Evolutionary conservation across 2,888 invertebrate species (phyloP).

Genomic region (Ennomos erosarius): DNA sequence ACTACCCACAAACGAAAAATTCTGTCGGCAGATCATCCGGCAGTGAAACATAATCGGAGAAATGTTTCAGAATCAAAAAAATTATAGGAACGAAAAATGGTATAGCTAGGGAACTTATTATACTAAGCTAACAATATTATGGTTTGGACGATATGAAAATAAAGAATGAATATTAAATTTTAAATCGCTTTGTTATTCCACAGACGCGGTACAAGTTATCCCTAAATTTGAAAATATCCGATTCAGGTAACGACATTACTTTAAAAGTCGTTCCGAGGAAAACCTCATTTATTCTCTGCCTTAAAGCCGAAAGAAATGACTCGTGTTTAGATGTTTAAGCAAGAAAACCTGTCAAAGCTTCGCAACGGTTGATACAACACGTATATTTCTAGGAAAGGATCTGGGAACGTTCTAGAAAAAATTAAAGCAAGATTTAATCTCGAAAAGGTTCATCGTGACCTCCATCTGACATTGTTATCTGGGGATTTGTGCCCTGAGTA

Average conservation of each 20-base stretch:
- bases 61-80: too few relatives aligned
- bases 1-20: too few relatives aligned
- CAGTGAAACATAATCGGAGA: too few relatives aligned
- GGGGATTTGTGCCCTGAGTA: conserved; percentile 37
- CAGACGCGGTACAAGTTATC: conserved; percentile 1
- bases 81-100: too few relatives aligned
- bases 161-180: background rate
- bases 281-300: conserved; percentile 49
- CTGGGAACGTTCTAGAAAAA: conserved; percentile 34
- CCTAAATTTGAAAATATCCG: conserved; percentile 24
- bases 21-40: too few relatives aligned
- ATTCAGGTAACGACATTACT: conserved; percentile 30
- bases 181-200: conserved; percentile 7
- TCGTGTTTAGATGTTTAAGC: conserved; percentile 62
- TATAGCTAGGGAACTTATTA: too few relatives aligned
- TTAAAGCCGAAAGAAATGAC: conserved; percentile 51
- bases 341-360: conserved; percentile 52
- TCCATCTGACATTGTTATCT: conserved; percentile 40
- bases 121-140: too few relatives aligned
- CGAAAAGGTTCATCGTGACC: conserved; percentile 30
- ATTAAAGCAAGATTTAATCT: conserved; percentile 37
- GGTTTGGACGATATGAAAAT: too few relatives aligned
- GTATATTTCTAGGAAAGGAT: conserved; percentile 38
- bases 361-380: conserved; percentile 54
- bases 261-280: conserved; percentile 31